A percentile compares a stretch with the other conserved stretches of the same genome.
phyloP scores from a whole-genome alignment of 30 jellyfish, hydroid and myxozoan species.

The Phacellophora camtschatica region DNA sequence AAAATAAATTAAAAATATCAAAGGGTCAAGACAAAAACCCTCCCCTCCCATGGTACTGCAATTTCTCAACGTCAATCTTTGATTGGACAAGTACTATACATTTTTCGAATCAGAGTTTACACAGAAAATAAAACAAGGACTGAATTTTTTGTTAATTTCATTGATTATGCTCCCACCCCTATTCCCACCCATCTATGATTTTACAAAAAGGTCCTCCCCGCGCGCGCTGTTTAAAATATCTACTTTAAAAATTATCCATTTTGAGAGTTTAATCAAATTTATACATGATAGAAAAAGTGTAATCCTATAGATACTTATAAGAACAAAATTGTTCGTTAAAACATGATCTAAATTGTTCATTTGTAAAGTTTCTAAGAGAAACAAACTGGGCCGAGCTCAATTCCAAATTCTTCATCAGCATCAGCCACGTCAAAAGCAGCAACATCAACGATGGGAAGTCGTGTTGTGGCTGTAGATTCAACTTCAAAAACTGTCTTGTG shows the following conservation, averaged over 20 bases:
- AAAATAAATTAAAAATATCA: no score
- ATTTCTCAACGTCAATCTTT: no score
- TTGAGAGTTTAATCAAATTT: constrained; percentile 30
- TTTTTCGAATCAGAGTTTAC: background rate
- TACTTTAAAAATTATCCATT: constrained; percentile 23
- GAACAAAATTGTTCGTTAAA: background rate
- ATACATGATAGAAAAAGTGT: constrained; percentile 33
- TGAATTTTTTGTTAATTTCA: background rate
- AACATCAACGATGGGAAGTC: constrained; percentile 88
- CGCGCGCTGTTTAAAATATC: constrained; percentile 73
- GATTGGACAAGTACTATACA: no score
- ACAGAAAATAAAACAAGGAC: background rate
- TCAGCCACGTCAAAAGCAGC: constrained; percentile 98
- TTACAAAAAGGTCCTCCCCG: constrained; percentile 74
- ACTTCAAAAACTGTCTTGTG: constrained; percentile 91
- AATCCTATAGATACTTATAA: constrained; percentile 5
- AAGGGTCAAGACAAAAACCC: no score
- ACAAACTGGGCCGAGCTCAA: constrained; percentile 98
- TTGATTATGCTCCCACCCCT: constrained; percentile 56
- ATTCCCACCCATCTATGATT: constrained; percentile 76
- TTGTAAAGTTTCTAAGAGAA: constrained; percentile 46
- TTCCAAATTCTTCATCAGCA: constrained; percentile 91
- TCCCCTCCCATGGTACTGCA: no score
- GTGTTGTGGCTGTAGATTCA: constrained; percentile 49
- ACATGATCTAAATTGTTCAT: background rate